These are phyloP conservation scores for Schizothorax lantsangensis DNA, from an alignment of 2,797 vertebrate genomes.

Conservation along the genomic window DNA sequence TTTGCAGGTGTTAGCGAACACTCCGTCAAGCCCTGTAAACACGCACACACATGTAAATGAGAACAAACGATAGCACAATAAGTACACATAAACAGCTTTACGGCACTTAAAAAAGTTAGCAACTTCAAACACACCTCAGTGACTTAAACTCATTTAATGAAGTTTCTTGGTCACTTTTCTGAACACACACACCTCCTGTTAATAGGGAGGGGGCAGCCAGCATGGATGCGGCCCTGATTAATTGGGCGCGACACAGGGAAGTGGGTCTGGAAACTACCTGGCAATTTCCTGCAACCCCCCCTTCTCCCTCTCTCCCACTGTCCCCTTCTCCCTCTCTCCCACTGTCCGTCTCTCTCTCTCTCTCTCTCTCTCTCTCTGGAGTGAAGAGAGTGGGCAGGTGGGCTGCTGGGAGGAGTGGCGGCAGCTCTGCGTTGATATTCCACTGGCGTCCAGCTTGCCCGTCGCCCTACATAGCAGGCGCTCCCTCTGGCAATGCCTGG, in stretches of 20 bases:
- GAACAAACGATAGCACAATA: constrained; percentile 22
- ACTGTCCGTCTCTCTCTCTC: constrained; percentile 50
- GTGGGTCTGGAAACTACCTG: constrained; percentile 87
- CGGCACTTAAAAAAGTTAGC: constrained; percentile 8
- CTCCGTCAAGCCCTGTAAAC: constrained; percentile 56
- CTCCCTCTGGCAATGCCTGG: constrained; percentile 81
- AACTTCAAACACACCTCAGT: constrained; percentile 16
- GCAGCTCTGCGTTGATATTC: constrained; percentile 83
- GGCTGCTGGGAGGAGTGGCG: constrained; percentile 80
- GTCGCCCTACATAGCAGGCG: constrained; percentile 85
- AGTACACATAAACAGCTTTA: constrained; percentile 16
- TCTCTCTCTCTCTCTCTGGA: constrained; percentile 70
- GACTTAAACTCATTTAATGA: constrained; percentile 17
- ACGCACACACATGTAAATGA: constrained; percentile 46
- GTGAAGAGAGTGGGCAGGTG: constrained; percentile 80
- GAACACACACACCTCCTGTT: constrained; percentile 56
- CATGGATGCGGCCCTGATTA: constrained; percentile 85
- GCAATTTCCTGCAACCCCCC: constrained; percentile 77
- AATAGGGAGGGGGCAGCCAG: constrained; percentile 73
- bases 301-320: constrained; percentile 41
- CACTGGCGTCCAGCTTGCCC: constrained; percentile 79
- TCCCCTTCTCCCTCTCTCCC: constrained; percentile 55
- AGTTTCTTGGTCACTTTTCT: constrained; percentile 43
- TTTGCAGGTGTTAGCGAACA: constrained; percentile 77
- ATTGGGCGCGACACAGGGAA: constrained; percentile 84